Base-by-base conservation (phyloP, 1,140 invertebrate genomes). In the Saccostrea glomerata region DNA sequence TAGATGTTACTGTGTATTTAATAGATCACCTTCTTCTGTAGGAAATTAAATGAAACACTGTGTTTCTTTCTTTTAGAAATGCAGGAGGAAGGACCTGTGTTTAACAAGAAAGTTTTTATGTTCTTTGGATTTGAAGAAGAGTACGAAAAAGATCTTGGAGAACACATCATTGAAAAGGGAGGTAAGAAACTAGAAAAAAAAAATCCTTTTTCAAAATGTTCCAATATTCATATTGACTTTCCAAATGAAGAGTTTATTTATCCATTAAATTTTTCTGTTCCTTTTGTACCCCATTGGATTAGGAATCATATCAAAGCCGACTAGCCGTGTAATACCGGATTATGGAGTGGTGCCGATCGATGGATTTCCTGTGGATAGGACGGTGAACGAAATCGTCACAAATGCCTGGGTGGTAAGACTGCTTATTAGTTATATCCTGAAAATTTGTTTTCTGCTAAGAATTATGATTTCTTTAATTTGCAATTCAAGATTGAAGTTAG, bases 371-470 rank as follows among this genome's bases (percentile, higher is more conserved):
- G 92, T 94, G 0, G 91, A 92, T 30, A 86, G 90, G 30, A 92
- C 93, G 58, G 94, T 93, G 54, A 88, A 89, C 12, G 92, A 95
- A 87, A 90, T 95, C 20, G 93, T 95, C 40, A 95, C 95, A 9
- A 94, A 94, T 90, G 93, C 92, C 54, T 93, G 95, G 95, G 86
- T 93, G 92, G 93, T 95, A 91, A 86, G 92, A 9, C 25, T 20
- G 17, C 47, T 47, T 0, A 47, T 47, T 47, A 0, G 6, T 47
- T 47, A 47, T 47, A 47, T 47, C 0, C 47, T 3, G 9, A 47
- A 47, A 47, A 47, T 47, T 47, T 47, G 5, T 7, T 47, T 47
- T 47, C 47, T 47, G 47, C 47, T 47, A 7, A 47, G 47, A 47
- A 6, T 47, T 7, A 47, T 6, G 6, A 47, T 47, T 47, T 47